Conservation (phyloP, 2,888 invertebrate genomes). For the Lepidochrysops patricia region DNA sequence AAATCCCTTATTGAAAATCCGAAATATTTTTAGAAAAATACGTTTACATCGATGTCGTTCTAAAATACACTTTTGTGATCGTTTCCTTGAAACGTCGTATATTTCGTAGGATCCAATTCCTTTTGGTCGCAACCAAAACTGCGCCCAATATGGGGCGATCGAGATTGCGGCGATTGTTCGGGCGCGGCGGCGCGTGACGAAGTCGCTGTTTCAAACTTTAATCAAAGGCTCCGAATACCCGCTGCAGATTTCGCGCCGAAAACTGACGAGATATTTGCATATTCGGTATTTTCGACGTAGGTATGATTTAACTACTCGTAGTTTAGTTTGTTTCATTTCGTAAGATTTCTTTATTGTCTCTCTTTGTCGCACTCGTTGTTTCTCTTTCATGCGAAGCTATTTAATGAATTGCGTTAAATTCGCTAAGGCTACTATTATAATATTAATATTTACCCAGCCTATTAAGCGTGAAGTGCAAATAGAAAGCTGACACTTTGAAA, state of each 20-base stretch:
- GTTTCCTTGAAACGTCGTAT: not conserved
- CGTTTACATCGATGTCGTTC: too few relatives aligned
- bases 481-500: too few relatives aligned
- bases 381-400: too few relatives aligned
- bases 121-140: not conserved
- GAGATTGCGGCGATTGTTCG: not conserved
- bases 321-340: too few relatives aligned
- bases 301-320: not conserved
- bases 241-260: slow-evolving; percentile 13
- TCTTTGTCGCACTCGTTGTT: too few relatives aligned
- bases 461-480: too few relatives aligned
- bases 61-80: not conserved
- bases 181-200: not conserved
- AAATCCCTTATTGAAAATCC: too few relatives aligned
- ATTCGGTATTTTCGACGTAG: not conserved
- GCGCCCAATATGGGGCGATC: slow-evolving; percentile 1
- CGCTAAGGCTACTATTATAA: too few relatives aligned
- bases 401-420: too few relatives aligned
- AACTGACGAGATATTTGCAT: slow-evolving; percentile 12
- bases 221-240: not conserved
- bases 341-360: too few relatives aligned
- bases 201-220: not conserved
- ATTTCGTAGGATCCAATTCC: not conserved
- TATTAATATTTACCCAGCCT: too few relatives aligned
- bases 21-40: not conserved